A percentile compares a stretch with the other conserved stretches of the same genome.
Evolutionary conservation across 1,140 invertebrate species (phyloP).

Genomic region (Eciton burchellii): DNA sequence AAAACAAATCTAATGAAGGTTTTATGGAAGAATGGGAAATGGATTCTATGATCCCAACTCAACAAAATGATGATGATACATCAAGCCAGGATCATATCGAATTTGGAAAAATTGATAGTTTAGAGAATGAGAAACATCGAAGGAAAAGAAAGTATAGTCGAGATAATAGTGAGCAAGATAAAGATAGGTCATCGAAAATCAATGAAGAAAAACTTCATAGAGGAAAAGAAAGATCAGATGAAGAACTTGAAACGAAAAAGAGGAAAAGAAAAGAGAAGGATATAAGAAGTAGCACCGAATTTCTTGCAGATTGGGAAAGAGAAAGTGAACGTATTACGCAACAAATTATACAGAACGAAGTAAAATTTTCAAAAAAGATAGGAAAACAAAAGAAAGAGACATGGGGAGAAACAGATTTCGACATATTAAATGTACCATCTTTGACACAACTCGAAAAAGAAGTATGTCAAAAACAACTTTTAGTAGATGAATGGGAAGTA

Average conservation of each 20-base stretch:
- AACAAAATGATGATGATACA: constrained; percentile 42
- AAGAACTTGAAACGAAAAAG: constrained; percentile 56
- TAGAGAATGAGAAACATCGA: constrained; percentile 36
- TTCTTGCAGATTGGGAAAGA: constrained; percentile 67
- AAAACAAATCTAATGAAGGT: constrained; percentile 40
- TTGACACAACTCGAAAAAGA: constrained; percentile 81
- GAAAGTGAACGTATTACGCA: constrained; percentile 62
- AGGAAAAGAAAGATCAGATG: constrained; percentile 43
- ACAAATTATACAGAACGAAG: constrained; percentile 68
- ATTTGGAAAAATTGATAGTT: constrained; percentile 22
- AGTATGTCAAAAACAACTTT: constrained; percentile 71
- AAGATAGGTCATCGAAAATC: constrained; percentile 27
- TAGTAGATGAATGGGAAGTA: constrained; percentile 84
- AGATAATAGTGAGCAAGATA: constrained; percentile 47
- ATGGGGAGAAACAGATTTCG: constrained; percentile 81
- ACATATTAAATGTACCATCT: constrained; percentile 79
- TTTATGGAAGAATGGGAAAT: constrained; percentile 75
- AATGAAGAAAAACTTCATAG: constrained; percentile 55
- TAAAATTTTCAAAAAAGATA: constrained; percentile 48
- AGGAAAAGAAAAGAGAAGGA: constrained; percentile 65
- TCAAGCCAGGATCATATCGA: constrained; percentile 21
- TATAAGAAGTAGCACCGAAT: constrained; percentile 60
- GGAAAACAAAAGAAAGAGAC: constrained; percentile 67
- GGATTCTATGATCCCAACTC: constrained; percentile 58
- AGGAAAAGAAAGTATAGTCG: constrained; percentile 63